A percentile compares a stretch with the other conserved stretches of the same genome.
These are phyloP conservation scores for Bradysia coprophila DNA, from an alignment of 1,140 invertebrate genomes.

Conservation along the genomic window DNA sequence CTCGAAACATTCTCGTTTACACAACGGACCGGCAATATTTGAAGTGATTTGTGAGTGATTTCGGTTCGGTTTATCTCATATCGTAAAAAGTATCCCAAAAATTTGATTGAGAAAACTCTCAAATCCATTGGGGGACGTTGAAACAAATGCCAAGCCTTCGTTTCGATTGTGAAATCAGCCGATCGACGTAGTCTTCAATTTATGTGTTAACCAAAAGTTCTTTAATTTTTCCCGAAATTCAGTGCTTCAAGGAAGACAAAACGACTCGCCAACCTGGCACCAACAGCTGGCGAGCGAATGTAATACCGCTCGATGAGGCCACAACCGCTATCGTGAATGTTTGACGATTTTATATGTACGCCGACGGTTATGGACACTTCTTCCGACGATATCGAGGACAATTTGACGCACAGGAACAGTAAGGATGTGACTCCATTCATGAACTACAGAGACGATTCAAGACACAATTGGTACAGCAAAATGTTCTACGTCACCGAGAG, in stretches of 20 bases:
- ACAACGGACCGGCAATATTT: no score
- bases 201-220: no score
- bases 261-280: slow-evolving; percentile 84
- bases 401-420: slow-evolving; percentile 16
- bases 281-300: slow-evolving; percentile 75
- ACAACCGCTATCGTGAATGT: slow-evolving; percentile 43
- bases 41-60: no score
- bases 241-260: slow-evolving; percentile 81
- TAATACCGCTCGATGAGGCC: slow-evolving; percentile 44
- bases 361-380: slow-evolving; percentile 42
- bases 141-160: no score
- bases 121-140: no score
- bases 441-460: slow-evolving; percentile 33
- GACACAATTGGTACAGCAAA: slow-evolving; percentile 26
- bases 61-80: no score
- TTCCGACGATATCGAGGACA: slow-evolving; percentile 35
- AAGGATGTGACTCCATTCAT: slow-evolving; percentile 32
- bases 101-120: no score
- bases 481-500: slow-evolving; percentile 29
- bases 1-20: no score
- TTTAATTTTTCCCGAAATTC: no score
- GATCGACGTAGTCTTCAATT: no score
- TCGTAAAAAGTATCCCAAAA: no score
- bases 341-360: slow-evolving; percentile 53
- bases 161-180: no score